Percentiles rank a stretch among this genome's conserved stretches.
These are phyloP conservation scores for Nebria salina DNA, from an alignment of 2,888 invertebrate genomes.

Conservation along the genomic window DNA sequence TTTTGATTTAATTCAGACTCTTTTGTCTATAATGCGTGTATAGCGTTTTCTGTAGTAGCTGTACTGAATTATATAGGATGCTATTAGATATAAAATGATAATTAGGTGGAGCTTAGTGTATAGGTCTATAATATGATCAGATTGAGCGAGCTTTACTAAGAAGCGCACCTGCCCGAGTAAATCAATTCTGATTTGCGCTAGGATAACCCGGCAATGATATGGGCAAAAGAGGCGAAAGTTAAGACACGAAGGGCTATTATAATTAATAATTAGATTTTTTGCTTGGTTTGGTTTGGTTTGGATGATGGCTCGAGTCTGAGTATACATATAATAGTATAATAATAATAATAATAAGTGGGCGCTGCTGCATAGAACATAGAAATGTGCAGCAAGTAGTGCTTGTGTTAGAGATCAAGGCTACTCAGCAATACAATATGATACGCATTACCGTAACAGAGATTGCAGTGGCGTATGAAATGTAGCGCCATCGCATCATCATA, in stretches of 20 bases:
- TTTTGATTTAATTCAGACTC: too few relatives aligned
- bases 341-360: background rate
- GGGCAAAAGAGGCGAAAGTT: background rate
- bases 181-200: background rate
- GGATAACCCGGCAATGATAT: background rate
- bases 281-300: background rate
- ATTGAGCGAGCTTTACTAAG: background rate
- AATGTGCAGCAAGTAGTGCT: background rate
- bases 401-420: background rate
- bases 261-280: too few relatives aligned
- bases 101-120: background rate
- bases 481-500: conserved; percentile 30
- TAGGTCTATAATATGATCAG: background rate
- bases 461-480: conserved; percentile 6
- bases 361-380: background rate
- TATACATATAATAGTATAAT: too few relatives aligned
- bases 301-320: background rate
- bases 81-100: background rate
- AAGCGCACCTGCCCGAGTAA: background rate
- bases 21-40: too few relatives aligned
- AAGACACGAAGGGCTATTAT: background rate
- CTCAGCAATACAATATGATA: background rate
- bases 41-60: too few relatives aligned
- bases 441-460: background rate
- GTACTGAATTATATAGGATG: too few relatives aligned